A percentile compares a stretch with the other conserved stretches of the same genome.
phyloP scores from a whole-genome alignment of 2,888 invertebrate genomes.

The Leptinotarsa rubiginosa region DNA sequence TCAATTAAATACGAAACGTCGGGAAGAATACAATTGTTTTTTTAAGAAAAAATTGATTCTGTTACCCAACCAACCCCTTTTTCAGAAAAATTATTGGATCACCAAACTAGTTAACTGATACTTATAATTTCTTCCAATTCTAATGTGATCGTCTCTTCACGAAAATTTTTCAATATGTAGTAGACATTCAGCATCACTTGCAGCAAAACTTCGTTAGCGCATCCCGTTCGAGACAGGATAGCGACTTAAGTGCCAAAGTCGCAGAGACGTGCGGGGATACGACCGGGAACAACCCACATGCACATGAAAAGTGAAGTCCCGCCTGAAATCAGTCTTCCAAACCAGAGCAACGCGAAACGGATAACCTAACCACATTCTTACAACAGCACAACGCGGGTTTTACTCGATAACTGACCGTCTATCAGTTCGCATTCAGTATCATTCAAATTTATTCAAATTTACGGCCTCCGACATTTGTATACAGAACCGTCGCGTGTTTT shows the following conservation, averaged over 20 bases:
- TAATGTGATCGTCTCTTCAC: too few relatives aligned
- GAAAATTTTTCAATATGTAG: background rate
- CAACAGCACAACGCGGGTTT: conserved; percentile 9
- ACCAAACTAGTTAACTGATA: too few relatives aligned
- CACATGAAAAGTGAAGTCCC: conserved; percentile 19
- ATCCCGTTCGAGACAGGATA: background rate
- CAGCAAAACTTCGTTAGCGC: conserved; percentile 2
- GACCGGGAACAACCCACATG: conserved; percentile 9
- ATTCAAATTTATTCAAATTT: conserved; percentile 54
- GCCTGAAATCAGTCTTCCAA: conserved; percentile 30
- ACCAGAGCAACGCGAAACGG: conserved; percentile 15
- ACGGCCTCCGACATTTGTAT: conserved; percentile 60
- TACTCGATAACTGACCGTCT: conserved; percentile 26
- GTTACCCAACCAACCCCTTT: too few relatives aligned
- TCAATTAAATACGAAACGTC: too few relatives aligned
- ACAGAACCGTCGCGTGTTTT: conserved; percentile 59
- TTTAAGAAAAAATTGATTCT: too few relatives aligned
- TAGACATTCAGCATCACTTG: too few relatives aligned
- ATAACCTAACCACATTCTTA: conserved; percentile 24
- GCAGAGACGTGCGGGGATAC: conserved; percentile 18
- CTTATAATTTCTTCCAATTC: too few relatives aligned
- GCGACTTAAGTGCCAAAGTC: conserved; percentile 17
- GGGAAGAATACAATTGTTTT: too few relatives aligned
- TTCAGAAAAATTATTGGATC: too few relatives aligned
- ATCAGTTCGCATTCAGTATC: conserved; percentile 54